These are phyloP conservation scores for Athene noctua DNA, from an alignment of 2,113 vertebrate species.

Conservation along the genomic window DNA sequence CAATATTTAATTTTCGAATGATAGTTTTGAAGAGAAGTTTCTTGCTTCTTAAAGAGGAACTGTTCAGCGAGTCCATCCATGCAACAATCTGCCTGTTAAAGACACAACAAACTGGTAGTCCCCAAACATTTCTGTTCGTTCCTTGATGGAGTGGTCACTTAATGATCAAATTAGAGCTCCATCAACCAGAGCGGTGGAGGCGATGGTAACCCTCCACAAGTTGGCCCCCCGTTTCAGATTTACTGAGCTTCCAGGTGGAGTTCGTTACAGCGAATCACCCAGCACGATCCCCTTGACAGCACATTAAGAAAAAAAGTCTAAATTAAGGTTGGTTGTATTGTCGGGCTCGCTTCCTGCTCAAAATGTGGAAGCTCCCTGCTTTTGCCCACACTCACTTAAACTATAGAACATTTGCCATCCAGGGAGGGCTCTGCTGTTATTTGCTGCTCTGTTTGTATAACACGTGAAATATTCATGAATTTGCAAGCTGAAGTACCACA, in stretches of 20 bases:
- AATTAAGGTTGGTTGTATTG: conserved; percentile 55
- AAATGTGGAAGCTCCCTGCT: conserved; percentile 29
- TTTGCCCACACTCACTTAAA: conserved; percentile 18
- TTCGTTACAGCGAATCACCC: conserved; percentile 67
- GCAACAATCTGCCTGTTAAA: not conserved
- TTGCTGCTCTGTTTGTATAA: conserved; percentile 56
- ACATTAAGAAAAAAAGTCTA: conserved; percentile 69
- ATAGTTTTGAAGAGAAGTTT: not conserved
- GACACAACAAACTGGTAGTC: not conserved
- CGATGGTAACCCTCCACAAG: not conserved
- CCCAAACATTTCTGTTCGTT: not conserved
- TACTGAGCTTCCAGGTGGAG: conserved; percentile 66
- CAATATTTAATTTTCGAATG: not conserved
- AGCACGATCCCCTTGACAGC: conserved; percentile 54
- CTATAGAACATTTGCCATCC: conserved; percentile 29
- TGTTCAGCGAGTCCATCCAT: not conserved
- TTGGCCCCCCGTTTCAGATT: conserved; percentile 34
- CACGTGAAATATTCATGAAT: conserved; percentile 72
- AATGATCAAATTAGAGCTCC: conserved; percentile 53
- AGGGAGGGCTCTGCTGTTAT: conserved; percentile 44
- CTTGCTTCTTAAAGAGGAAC: not conserved
- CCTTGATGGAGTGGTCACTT: conserved; percentile 30
- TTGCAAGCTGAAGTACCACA: conserved; percentile 53
- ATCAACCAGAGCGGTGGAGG: conserved; percentile 41
- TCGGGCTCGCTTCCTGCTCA: conserved; percentile 37